A percentile compares a stretch with the other conserved stretches of the same genome.
Conservation (phyloP, 2,888 invertebrate species). For the Drosophila testacea region DNA sequence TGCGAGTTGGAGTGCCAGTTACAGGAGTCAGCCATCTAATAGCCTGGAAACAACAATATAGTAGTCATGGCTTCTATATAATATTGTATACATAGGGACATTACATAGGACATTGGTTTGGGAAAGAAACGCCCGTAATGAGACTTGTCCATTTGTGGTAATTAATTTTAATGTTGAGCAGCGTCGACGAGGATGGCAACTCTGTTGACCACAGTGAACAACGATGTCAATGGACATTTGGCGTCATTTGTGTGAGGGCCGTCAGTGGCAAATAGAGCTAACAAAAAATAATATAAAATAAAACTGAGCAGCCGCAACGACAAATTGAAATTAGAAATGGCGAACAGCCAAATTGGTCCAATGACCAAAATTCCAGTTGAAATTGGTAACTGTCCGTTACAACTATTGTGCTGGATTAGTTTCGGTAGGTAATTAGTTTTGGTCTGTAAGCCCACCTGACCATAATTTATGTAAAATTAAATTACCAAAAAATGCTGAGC, state of each 20-base stretch:
- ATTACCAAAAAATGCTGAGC: slow-evolving; percentile 31
- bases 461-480: slow-evolving; percentile 62
- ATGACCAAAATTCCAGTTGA: slow-evolving; percentile 20
- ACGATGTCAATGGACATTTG: slow-evolving; percentile 70
- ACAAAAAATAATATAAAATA: slow-evolving; percentile 14
- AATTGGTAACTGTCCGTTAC: slow-evolving; percentile 46
- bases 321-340: slow-evolving; percentile 75
- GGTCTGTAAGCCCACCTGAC: slow-evolving; percentile 51
- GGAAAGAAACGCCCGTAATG: slow-evolving; percentile 61
- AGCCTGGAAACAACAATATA: slow-evolving; percentile 44
- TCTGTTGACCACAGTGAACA: slow-evolving; percentile 37
- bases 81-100: slow-evolving; percentile 9
- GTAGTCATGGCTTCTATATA: slow-evolving; percentile 15
- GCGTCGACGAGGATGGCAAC: slow-evolving; percentile 48
- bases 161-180: slow-evolving; percentile 77
- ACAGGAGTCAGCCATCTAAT: slow-evolving; percentile 35
- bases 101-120: slow-evolving; percentile 26
- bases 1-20: slow-evolving; percentile 44
- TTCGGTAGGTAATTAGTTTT: slow-evolving; percentile 23
- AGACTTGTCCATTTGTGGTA: slow-evolving; percentile 78
- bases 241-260: slow-evolving; percentile 52
- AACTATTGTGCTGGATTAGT: slow-evolving; percentile 57
- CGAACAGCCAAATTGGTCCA: slow-evolving; percentile 42
- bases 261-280: slow-evolving; percentile 41
- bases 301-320: slow-evolving; percentile 48